phyloP scores from a whole-genome alignment of 2,888 invertebrate genomes.

The Chydorus sphaericus region DNA sequence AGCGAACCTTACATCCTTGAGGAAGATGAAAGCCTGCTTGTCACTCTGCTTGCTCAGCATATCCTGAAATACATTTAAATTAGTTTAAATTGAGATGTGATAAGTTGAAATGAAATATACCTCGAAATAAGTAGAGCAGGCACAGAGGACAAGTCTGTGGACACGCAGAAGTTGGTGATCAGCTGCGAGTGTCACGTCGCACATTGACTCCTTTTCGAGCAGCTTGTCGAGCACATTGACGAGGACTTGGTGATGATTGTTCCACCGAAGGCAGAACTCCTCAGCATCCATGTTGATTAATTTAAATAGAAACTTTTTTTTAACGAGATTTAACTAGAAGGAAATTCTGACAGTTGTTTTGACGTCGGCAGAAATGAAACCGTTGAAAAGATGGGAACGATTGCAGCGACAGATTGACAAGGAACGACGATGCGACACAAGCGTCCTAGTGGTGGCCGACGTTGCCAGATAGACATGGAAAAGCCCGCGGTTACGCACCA shows the following conservation, averaged over 20 bases:
- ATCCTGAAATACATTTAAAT: slow-evolving; percentile 38
- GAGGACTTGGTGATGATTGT: slow-evolving; percentile 24
- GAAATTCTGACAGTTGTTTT: too few relatives aligned
- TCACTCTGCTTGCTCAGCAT: slow-evolving; percentile 78
- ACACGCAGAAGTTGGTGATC: slow-evolving; percentile 23
- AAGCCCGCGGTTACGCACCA: too few relatives aligned
- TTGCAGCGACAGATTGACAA: too few relatives aligned
- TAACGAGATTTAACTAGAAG: too few relatives aligned
- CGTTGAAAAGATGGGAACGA: too few relatives aligned
- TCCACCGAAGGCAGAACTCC: slow-evolving; percentile 23
- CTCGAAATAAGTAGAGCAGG: slow-evolving; percentile 25
- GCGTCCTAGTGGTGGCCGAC: too few relatives aligned
- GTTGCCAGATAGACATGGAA: too few relatives aligned
- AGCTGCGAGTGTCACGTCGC: slow-evolving; percentile 25
- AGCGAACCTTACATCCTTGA: slow-evolving; percentile 77
- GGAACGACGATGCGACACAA: too few relatives aligned
- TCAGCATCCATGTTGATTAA: background rate
- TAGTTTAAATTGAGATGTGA: background rate
- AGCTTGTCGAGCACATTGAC: slow-evolving; percentile 22
- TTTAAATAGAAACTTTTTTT: too few relatives aligned
- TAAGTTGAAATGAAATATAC: background rate
- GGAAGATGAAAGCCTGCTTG: slow-evolving; percentile 80
- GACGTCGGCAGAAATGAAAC: too few relatives aligned
- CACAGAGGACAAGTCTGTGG: slow-evolving; percentile 24
- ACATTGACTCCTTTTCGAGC: slow-evolving; percentile 22